These are phyloP conservation scores for Distichodus sexfasciatus DNA, from an alignment of 2,797 vertebrate genomes.

Conservation along the genomic window DNA sequence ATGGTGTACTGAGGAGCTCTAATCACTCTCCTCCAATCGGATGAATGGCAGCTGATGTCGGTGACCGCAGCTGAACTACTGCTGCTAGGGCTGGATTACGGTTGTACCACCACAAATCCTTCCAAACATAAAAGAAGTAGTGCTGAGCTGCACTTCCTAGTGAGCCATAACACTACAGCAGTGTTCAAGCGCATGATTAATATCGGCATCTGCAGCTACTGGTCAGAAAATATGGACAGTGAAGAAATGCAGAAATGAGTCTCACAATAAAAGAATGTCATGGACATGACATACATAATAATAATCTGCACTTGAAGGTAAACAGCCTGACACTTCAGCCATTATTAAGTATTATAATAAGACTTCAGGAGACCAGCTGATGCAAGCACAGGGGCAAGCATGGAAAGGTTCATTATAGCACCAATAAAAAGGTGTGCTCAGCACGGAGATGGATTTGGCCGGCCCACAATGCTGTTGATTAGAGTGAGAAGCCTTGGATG, in stretches of 20 bases:
- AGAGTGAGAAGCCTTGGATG: slow-evolving; percentile 54
- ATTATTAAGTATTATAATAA: slow-evolving; percentile 26
- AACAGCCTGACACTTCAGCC: not conserved
- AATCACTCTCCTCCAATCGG: slow-evolving; percentile 63
- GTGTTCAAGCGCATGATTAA: not conserved
- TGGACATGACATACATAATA: not conserved
- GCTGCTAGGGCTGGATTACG: not conserved
- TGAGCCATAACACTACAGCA: not conserved
- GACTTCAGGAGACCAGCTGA: slow-evolving; percentile 46
- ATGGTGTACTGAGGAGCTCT: slow-evolving; percentile 53
- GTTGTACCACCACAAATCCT: slow-evolving; percentile 1
- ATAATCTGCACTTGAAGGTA: not conserved
- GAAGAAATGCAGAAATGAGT: not conserved
- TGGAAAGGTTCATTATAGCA: slow-evolving; percentile 42
- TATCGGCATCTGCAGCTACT: not conserved
- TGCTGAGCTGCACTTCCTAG: not conserved
- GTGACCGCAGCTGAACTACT: slow-evolving; percentile 36
- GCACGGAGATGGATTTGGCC: slow-evolving; percentile 52
- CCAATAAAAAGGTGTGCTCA: slow-evolving; percentile 34
- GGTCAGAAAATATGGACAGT: not conserved
- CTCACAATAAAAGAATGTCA: not conserved
- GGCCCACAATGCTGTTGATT: slow-evolving; percentile 51
- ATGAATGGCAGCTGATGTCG: slow-evolving; percentile 32
- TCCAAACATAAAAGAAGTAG: slow-evolving; percentile 10
- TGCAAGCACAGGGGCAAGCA: slow-evolving; percentile 28